Evolutionary conservation across 2,888 invertebrate genomes (phyloP), one percentile per base, ranked within the genome.

Genomic region (Nephrotoma appendiculata): DNA sequence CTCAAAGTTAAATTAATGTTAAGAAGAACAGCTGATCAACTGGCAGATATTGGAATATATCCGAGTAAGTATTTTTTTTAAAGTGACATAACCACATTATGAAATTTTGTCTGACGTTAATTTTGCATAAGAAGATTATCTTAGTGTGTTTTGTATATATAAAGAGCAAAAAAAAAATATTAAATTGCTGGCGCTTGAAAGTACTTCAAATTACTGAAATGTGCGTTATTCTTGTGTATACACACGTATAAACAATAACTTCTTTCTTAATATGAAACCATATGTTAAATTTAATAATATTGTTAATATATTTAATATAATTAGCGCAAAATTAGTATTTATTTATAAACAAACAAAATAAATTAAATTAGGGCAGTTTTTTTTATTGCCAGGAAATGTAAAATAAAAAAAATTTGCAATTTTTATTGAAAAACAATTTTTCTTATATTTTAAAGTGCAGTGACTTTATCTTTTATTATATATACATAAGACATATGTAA

Each of bases 31-130:
- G 95, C 98, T 91, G 97, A 96, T 92, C 98, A 98, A 93, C 94
- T 99, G 90, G 98, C 98, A 90, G 98, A 97, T 89, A 98, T 98
- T 94, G 99, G 99, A 92, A 99, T 99, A 91, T 97, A 99, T 95
- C 98, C 99, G 91, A 97, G 99, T 99, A 95, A 98, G 98, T 98
- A 90, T 86, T 71, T 87, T 43, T 86, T 86, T 83, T 52, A n/a
- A 52, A 52, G 15, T 71, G 19, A 71, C 71, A 52, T 52, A 52
- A 52, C 15, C 19, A 52, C 83, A 5, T 48, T 86, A 87, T 88
- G 43, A 86, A n/a, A 86, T 71, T 71, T 19, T 15, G 5, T 85
- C 71, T 71, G 31, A 31, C 71, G 71, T 31, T 71, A 71, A 71
- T 71, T 71, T 71, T 71, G 71, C 71, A 71, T 71, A 71, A 71